Percentiles rank a stretch among this genome's conserved stretches.
Evolutionary conservation across 2,113 vertebrate genomes (phyloP).

Genomic region (Ciconia maguari): DNA sequence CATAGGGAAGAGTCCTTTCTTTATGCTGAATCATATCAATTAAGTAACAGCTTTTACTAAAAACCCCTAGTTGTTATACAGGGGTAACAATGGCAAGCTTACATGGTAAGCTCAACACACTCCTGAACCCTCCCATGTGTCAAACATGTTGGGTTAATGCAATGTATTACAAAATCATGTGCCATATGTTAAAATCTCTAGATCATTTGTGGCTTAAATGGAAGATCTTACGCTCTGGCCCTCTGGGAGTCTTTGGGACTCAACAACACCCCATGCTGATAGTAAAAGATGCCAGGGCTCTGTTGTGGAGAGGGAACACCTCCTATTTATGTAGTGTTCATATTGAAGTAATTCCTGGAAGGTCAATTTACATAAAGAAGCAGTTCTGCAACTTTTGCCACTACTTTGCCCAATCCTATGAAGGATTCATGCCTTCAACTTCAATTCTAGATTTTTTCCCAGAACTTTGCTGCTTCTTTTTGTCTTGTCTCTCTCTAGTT

Average conservation of each 20-base stretch:
- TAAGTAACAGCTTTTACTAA: not conserved
- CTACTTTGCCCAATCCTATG: not conserved
- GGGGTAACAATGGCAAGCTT: too few species aligned
- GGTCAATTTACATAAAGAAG: not conserved
- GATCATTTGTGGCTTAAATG: not conserved
- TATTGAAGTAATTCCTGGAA: not conserved
- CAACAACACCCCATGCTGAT: not conserved
- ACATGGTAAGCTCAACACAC: not conserved
- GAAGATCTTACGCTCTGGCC: not conserved
- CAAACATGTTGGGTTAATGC: not conserved
- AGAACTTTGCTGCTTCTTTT: not conserved
- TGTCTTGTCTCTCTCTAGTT: not conserved
- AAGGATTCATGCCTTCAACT: not conserved
- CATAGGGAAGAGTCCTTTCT: not conserved
- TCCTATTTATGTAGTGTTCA: not conserved
- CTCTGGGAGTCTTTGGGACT: not conserved
- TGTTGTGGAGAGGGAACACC: not conserved
- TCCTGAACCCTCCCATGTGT: not conserved
- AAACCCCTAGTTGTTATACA: fast-evolving
- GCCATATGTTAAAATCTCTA: not conserved
- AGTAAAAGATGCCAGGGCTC: not conserved
- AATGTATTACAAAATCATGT: not conserved
- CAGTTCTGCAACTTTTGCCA: not conserved
- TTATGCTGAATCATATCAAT: not conserved
- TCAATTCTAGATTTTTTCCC: not conserved